Evolutionary conservation across 2,888 invertebrate genomes (phyloP).

Genomic region (Ochlodes sylvanus): DNA sequence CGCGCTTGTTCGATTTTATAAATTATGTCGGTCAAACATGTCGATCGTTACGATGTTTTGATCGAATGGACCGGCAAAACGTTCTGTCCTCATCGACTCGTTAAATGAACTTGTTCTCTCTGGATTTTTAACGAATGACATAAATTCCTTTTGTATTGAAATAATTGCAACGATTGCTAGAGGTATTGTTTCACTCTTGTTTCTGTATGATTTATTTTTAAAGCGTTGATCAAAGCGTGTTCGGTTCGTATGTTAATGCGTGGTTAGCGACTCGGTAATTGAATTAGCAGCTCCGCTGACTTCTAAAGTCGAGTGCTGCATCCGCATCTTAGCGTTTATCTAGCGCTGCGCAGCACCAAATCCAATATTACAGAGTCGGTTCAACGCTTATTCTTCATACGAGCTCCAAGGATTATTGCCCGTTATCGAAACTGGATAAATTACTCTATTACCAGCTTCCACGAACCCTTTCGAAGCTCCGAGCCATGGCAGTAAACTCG

Average conservation of each 20-base stretch:
- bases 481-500: slow-evolving; percentile 28
- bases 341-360: slow-evolving; percentile 49
- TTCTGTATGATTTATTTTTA: neutral
- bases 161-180: neutral
- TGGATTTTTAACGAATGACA: slow-evolving; percentile 24
- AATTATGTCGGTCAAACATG: slow-evolving; percentile 36
- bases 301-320: slow-evolving; percentile 28
- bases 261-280: slow-evolving; percentile 15
- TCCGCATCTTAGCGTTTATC: slow-evolving; percentile 45
- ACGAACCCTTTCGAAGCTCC: slow-evolving; percentile 64
- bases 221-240: neutral
- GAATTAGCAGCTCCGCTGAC: slow-evolving; percentile 20
- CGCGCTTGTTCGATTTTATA: slow-evolving; percentile 25
- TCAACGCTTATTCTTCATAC: slow-evolving; percentile 61
- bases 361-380: slow-evolving; percentile 45
- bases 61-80: slow-evolving; percentile 20
- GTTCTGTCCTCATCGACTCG: slow-evolving; percentile 29
- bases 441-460: slow-evolving; percentile 77
- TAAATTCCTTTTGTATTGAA: slow-evolving; percentile 14
- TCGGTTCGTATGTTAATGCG: neutral
- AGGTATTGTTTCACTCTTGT: neutral
- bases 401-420: slow-evolving; percentile 70
- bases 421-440: slow-evolving; percentile 80
- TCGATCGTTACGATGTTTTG: slow-evolving; percentile 25
- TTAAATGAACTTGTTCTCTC: slow-evolving; percentile 30